phyloP scores from a whole-genome alignment of 2,797 vertebrate genomes.

The Neomorphus geoffroyi region DNA sequence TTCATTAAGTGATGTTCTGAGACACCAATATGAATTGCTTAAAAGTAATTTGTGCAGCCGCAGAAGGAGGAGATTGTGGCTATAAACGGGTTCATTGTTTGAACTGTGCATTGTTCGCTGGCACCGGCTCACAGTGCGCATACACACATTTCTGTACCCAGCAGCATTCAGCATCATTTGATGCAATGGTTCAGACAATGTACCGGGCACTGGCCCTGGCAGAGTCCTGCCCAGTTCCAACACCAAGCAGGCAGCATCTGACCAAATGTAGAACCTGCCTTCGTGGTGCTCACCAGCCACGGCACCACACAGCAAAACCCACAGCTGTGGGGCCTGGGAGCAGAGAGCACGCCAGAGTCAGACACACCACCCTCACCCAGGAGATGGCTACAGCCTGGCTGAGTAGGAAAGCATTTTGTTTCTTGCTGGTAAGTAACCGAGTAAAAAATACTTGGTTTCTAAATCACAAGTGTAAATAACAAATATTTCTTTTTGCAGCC shows the following conservation, averaged over 20 bases:
- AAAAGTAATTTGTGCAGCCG: constrained; percentile 12
- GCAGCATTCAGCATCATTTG: neutral
- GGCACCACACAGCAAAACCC: neutral
- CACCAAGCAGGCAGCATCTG: rapidly evolving
- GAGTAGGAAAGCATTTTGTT: neutral
- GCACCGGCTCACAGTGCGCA: rapidly evolving
- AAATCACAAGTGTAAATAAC: neutral
- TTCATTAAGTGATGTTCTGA: constrained; percentile 13
- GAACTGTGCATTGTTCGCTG: neutral
- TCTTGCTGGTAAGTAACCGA: neutral
- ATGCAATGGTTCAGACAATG: neutral
- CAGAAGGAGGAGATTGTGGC: neutral
- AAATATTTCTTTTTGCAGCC: neutral
- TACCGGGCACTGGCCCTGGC: neutral
- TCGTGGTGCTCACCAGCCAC: rapidly evolving
- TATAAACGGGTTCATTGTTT: neutral
- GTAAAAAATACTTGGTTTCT: neutral
- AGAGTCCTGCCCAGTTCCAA: neutral
- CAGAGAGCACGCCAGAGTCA: rapidly evolving
- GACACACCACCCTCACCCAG: neutral
- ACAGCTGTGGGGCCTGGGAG: rapidly evolving
- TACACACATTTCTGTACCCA: rapidly evolving
- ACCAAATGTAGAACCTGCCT: rapidly evolving
- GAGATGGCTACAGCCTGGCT: neutral
- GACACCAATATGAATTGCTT: constrained; percentile 15